Percentiles rank a stretch among this genome's conserved stretches.
Evolutionary conservation across 2,888 invertebrate genomes (phyloP).

Genomic region (Muschampia plurimacula): DNA sequence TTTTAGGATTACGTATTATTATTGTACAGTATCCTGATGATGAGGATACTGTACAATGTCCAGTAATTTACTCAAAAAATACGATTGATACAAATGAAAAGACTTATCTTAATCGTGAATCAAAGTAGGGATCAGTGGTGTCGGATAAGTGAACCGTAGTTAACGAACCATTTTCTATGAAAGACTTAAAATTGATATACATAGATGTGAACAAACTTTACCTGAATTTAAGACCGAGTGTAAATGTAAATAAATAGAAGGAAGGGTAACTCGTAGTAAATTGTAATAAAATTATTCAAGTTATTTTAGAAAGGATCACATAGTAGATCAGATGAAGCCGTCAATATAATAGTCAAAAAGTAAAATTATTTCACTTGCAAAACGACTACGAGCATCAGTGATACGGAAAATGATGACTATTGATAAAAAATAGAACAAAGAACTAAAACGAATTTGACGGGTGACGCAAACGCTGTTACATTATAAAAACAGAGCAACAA

Average conservation of each 20-base stretch:
- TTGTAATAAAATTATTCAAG: background rate
- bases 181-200: background rate
- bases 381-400: background rate
- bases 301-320: background rate
- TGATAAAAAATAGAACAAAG: conserved; percentile 21
- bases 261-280: background rate
- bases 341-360: background rate
- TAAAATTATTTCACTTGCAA: background rate
- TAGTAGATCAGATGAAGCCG: background rate
- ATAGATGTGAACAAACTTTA: background rate
- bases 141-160: background rate
- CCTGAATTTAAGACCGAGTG: background rate
- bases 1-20: conserved; percentile 23
- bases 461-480: conserved; percentile 14
- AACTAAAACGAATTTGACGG: conserved; percentile 3
- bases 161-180: background rate
- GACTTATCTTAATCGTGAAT: conserved; percentile 19
- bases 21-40: background rate
- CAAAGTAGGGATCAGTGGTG: conserved; percentile 1
- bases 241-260: background rate
- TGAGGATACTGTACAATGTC: conserved; percentile 14
- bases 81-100: conserved; percentile 3
- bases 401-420: background rate
- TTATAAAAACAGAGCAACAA: conserved; percentile 32
- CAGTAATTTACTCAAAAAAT: conserved; percentile 2